phyloP scores from a whole-genome alignment of 2,113 vertebrate species.

The Macheiramphus alcinus region DNA sequence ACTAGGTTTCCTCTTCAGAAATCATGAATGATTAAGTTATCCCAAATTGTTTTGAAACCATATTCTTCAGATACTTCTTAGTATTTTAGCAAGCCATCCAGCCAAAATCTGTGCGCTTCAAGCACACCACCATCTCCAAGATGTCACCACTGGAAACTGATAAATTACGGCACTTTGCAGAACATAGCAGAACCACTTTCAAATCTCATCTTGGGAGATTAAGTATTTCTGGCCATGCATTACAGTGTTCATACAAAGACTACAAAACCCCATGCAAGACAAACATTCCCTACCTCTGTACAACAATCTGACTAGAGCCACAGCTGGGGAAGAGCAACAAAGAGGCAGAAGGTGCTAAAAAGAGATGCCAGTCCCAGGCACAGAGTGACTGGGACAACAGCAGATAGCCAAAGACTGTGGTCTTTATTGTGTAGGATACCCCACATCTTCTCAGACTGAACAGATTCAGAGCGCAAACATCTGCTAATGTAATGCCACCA shows the following conservation, averaged over 20 bases:
- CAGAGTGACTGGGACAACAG: neutral
- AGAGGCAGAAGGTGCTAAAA: neutral
- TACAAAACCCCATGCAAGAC: neutral
- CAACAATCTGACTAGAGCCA: neutral
- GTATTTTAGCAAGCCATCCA: neutral
- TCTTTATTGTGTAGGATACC: neutral
- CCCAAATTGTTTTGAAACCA: neutral
- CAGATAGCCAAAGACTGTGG: neutral
- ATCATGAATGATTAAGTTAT: neutral
- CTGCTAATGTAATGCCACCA: neutral
- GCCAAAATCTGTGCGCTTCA: neutral
- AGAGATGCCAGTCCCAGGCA: neutral
- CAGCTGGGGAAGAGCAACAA: neutral
- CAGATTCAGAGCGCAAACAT: neutral
- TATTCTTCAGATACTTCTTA: neutral
- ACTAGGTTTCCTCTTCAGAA: neutral
- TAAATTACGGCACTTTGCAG: neutral
- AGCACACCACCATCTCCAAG: neutral
- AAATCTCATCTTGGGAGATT: neutral
- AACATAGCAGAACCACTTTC: neutral
- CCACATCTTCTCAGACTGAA: neutral
- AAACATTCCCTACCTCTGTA: neutral
- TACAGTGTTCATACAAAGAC: neutral
- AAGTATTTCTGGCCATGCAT: neutral
- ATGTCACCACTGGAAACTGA: neutral